Evolutionary conservation across 2,888 invertebrate genomes (phyloP).

Genomic region (Aleiodes testaceus): DNA sequence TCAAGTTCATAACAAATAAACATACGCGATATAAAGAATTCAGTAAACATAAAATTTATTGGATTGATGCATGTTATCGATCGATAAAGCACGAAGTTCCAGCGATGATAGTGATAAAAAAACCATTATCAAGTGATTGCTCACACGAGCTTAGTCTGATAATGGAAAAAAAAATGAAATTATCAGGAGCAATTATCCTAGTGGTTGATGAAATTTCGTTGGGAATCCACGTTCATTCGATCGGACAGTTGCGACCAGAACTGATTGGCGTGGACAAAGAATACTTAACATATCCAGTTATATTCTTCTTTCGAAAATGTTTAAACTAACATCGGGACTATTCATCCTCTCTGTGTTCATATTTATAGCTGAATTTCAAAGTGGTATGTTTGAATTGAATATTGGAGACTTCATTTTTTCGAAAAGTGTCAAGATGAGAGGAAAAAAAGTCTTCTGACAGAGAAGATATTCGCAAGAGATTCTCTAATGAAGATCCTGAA

Average conservation of each 20-base stretch:
- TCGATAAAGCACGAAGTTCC: not conserved
- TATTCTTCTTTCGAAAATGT: not conserved
- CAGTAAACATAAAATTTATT: too few species aligned
- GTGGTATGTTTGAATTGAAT: not conserved
- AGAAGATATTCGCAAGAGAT: too few species aligned
- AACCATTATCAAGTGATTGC: not conserved
- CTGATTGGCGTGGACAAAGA: not conserved
- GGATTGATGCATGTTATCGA: too few species aligned
- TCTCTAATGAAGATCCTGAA: too few species aligned
- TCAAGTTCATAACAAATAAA: too few species aligned
- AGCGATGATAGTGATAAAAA: not conserved
- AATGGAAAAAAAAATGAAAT: not conserved
- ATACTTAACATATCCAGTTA: too few species aligned
- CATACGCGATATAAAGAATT: too few species aligned
- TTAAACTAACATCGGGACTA: not conserved
- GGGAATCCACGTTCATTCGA: not conserved
- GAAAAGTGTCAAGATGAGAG: too few species aligned
- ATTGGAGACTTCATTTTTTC: too few species aligned
- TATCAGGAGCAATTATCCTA: conserved; percentile 1
- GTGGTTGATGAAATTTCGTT: not conserved
- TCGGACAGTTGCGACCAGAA: not conserved
- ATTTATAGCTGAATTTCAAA: not conserved
- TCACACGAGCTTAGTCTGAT: not conserved
- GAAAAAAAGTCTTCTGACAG: too few species aligned
- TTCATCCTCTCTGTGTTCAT: not conserved